These are phyloP conservation scores for Gymnocephalus cernua DNA, from an alignment of 2,113 vertebrate genomes.

Conservation along the genomic window DNA sequence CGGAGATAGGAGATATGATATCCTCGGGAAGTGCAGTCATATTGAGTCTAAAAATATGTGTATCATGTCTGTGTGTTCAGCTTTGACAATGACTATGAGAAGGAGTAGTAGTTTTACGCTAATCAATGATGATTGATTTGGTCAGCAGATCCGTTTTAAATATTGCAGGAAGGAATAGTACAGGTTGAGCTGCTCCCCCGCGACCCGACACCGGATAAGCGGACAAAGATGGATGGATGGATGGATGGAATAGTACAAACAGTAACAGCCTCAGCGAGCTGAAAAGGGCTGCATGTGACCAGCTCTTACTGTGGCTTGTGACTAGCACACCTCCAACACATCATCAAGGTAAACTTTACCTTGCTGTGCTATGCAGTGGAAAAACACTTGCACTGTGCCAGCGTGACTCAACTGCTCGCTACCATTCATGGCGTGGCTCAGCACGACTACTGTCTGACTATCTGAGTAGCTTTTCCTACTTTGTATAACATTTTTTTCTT, in stretches of 20 bases:
- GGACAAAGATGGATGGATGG: too few species aligned
- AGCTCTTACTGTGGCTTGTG: neutral
- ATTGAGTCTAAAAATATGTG: neutral
- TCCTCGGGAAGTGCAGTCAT: neutral
- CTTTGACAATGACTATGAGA: neutral
- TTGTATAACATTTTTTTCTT: neutral
- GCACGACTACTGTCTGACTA: neutral
- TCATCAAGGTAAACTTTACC: neutral
- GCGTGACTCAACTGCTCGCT: rapidly evolving
- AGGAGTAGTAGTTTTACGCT: neutral
- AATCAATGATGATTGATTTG: neutral
- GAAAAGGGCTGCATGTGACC: neutral
- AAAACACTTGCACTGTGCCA: neutral
- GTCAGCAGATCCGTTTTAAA: neutral
- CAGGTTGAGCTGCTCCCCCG: too few species aligned
- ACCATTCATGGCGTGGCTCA: neutral
- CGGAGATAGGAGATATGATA: neutral
- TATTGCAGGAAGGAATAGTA: neutral
- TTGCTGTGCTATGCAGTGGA: neutral
- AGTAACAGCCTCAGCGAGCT: neutral
- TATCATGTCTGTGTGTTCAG: neutral
- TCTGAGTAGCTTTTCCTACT: neutral
- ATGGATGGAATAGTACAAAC: neutral
- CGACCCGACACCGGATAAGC: too few species aligned
- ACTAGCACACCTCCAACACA: neutral